Conservation (phyloP, 2,797 vertebrate species). For the Tokudaia tokunoshimensis region DNA sequence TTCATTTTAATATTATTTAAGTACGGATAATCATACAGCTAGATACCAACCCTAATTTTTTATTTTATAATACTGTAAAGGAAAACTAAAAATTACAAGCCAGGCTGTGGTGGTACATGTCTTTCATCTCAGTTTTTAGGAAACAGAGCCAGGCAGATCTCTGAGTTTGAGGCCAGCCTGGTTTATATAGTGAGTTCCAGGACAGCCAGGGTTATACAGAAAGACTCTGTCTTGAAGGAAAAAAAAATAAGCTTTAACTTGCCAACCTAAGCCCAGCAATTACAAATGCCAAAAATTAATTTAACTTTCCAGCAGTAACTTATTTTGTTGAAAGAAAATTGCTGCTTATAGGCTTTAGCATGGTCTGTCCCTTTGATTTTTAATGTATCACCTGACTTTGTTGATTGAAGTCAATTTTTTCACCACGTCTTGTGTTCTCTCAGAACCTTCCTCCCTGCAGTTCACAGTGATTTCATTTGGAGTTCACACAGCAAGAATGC, state of each 20-base stretch:
- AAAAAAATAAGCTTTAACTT: neutral
- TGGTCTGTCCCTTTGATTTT: neutral
- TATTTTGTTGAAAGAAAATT: neutral
- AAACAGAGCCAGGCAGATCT: neutral
- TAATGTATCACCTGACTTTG: accelerated
- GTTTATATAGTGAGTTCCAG: neutral
- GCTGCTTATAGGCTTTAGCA: accelerated
- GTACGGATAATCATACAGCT: neutral
- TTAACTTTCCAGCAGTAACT: neutral
- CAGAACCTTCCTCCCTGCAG: neutral
- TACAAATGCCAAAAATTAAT: slow-evolving; percentile 24
- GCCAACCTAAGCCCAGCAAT: slow-evolving; percentile 14
- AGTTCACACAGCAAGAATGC: neutral
- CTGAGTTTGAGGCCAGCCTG: neutral
- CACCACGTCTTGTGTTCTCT: neutral
- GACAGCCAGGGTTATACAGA: neutral
- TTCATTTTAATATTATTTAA: neutral
- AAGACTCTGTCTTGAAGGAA: neutral
- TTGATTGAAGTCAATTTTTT: neutral
- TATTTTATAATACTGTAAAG: neutral
- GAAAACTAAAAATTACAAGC: neutral
- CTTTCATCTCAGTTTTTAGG: neutral
- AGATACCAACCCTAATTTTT: neutral
- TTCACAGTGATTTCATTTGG: slow-evolving; percentile 20
- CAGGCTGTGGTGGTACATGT: neutral